These are phyloP conservation scores for Agrochola lota DNA, from an alignment of 2,888 invertebrate species.

Conservation along the genomic window DNA sequence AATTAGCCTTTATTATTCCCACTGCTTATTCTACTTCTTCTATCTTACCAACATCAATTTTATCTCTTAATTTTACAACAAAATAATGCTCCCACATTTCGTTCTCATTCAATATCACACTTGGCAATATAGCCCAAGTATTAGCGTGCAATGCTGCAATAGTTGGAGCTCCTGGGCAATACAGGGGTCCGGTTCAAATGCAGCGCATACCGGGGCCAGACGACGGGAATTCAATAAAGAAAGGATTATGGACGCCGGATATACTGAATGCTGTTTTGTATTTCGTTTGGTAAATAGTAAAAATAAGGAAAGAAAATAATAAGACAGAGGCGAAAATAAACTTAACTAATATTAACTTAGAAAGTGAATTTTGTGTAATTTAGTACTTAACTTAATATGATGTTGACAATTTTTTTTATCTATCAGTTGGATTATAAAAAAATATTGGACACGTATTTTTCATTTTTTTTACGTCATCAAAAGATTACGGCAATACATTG, in stretches of 20 bases:
- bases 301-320: background rate
- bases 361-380: no score
- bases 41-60: background rate
- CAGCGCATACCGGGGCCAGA: constrained; percentile 73
- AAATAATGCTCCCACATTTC: background rate
- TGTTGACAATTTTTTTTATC: no score
- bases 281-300: constrained; percentile 17
- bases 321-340: no score
- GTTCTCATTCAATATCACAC: constrained; percentile 27
- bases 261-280: constrained; percentile 34
- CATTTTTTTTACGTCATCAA: no score
- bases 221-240: constrained; percentile 85
- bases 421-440: no score
- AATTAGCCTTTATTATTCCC: no score
- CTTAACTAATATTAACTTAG: no score
- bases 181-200: constrained; percentile 67
- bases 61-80: background rate
- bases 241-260: constrained; percentile 74
- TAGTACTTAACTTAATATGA: no score
- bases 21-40: no score
- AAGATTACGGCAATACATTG: no score
- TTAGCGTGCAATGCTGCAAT: constrained; percentile 55
- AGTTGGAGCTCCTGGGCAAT: constrained; percentile 60
- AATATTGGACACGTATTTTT: no score
- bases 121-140: constrained; percentile 30